Evolutionary conservation across 2,888 invertebrate genomes (phyloP).

Genomic region (Galerucella nymphaeae): DNA sequence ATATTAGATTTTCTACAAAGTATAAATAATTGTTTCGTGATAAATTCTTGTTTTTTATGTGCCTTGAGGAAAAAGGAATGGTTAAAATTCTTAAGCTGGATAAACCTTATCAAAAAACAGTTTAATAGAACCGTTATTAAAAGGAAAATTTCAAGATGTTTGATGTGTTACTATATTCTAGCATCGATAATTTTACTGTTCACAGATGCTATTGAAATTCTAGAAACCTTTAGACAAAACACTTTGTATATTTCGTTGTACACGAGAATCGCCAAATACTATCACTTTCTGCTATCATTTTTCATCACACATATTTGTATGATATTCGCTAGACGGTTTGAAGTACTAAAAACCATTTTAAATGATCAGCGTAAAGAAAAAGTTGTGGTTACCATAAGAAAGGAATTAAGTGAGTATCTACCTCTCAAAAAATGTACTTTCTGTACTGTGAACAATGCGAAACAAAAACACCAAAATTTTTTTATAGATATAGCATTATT

Average conservation of each 20-base stretch:
- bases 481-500: background rate
- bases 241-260: background rate
- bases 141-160: background rate
- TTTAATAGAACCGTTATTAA: background rate
- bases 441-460: too few relatives aligned
- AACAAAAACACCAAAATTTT: too few relatives aligned
- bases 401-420: background rate
- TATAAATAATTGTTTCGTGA: background rate
- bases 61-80: background rate
- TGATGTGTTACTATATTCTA: background rate
- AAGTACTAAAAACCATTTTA: background rate
- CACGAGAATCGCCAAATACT: constrained; percentile 8
- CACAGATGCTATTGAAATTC: background rate
- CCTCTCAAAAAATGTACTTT: too few relatives aligned
- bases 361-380: background rate
- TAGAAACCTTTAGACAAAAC: background rate
- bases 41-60: constrained; percentile 7
- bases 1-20: background rate
- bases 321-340: background rate
- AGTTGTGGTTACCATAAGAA: background rate
- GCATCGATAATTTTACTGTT: background rate
- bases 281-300: constrained; percentile 4
- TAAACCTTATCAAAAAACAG: background rate
- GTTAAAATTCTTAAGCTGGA: background rate
- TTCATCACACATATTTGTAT: background rate